phyloP scores from a whole-genome alignment of 2,888 invertebrate genomes.

The Cephus pygmeus region DNA sequence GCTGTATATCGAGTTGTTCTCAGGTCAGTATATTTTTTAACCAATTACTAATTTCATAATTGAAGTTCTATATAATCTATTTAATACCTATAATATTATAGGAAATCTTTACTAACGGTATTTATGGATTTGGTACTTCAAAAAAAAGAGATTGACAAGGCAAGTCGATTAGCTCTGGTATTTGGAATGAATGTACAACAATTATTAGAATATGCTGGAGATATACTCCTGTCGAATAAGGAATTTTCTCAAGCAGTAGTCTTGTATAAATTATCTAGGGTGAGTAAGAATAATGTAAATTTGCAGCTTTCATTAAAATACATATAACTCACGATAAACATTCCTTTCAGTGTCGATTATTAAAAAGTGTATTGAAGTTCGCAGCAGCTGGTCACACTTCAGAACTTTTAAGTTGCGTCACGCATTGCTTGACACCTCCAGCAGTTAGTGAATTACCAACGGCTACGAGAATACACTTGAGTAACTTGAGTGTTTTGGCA shows the following conservation, averaged over 20 bases:
- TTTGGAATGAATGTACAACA: slow-evolving; percentile 75
- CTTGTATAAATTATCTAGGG: slow-evolving; percentile 83
- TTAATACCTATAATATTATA: slow-evolving; percentile 29
- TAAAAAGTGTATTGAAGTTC: slow-evolving; percentile 73
- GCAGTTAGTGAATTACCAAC: slow-evolving; percentile 70
- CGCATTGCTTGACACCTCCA: slow-evolving; percentile 69
- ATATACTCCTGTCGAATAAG: slow-evolving; percentile 80
- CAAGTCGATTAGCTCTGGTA: slow-evolving; percentile 71
- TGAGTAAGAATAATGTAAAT: slow-evolving; percentile 48
- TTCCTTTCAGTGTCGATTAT: slow-evolving; percentile 67
- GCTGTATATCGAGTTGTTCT: slow-evolving; percentile 72
- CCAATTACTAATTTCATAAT: slow-evolving; percentile 10
- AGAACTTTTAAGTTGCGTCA: slow-evolving; percentile 72
- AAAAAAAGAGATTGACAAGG: slow-evolving; percentile 69
- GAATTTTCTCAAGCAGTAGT: slow-evolving; percentile 82
- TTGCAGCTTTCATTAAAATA: background rate
- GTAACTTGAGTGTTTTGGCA: slow-evolving; percentile 75
- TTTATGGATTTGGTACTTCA: slow-evolving; percentile 71
- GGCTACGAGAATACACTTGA: slow-evolving; percentile 73
- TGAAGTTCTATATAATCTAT: background rate
- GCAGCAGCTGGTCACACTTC: slow-evolving; percentile 73
- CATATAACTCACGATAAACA: background rate
- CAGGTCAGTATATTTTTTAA: slow-evolving; percentile 61
- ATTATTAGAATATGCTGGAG: slow-evolving; percentile 83
- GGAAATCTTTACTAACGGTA: slow-evolving; percentile 66